These are phyloP conservation scores for Nanorana parkeri DNA, from an alignment of 2,113 vertebrate genomes.

Conservation along the genomic window DNA sequence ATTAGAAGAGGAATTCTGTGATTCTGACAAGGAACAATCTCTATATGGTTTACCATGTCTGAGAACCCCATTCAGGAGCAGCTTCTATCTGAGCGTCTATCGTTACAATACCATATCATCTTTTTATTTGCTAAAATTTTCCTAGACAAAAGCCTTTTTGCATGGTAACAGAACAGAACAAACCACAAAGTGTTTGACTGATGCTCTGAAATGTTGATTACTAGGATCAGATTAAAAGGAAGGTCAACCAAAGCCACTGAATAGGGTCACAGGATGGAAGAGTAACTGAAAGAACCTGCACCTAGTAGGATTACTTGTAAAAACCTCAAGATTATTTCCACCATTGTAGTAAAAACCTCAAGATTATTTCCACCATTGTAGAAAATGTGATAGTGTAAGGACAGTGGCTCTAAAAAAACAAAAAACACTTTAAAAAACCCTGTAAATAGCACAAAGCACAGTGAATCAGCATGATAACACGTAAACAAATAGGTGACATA, in stretches of 20 bases:
- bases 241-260: background rate
- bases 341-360: no score
- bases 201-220: background rate
- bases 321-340: no score
- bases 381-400: no score
- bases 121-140: constrained; percentile 4
- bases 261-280: background rate
- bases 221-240: background rate
- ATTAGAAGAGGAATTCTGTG: constrained; percentile 29
- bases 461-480: no score
- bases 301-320: no score
- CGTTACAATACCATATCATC: constrained; percentile 30
- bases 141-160: background rate
- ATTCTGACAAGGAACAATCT: constrained; percentile 46
- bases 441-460: no score
- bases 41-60: constrained; percentile 42
- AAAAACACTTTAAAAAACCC: no score
- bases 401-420: no score
- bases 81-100: constrained; percentile 8
- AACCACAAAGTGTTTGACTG: background rate
- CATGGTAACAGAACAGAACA: background rate
- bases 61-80: constrained; percentile 27
- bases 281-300: no score
- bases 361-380: no score
- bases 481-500: no score